Evolutionary conservation across 2,888 invertebrate species (phyloP).

Genomic region (Eubasilissa splendida): DNA sequence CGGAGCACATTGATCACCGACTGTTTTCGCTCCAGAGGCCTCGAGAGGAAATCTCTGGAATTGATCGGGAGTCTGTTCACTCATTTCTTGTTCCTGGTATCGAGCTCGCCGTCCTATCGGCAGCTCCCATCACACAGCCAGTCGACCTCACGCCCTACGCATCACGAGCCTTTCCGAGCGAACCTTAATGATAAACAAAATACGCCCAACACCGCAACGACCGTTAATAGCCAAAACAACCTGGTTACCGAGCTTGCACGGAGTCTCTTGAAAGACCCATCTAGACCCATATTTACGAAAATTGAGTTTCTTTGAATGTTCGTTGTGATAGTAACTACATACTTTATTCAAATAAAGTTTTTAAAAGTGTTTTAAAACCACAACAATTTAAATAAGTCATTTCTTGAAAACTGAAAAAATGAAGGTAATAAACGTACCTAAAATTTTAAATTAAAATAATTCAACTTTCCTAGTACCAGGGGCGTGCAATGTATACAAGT

Average conservation of each 20-base stretch:
- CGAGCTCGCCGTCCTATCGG: constrained; percentile 20
- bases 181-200: constrained; percentile 35
- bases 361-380: too few species aligned
- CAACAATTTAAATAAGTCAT: too few species aligned
- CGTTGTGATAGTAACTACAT: too few species aligned
- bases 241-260: not conserved
- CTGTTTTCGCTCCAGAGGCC: not conserved
- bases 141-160: constrained; percentile 42
- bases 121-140: constrained; percentile 3
- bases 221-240: not conserved
- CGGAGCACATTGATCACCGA: constrained; percentile 6
- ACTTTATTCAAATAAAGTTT: too few species aligned
- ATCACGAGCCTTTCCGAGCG: constrained; percentile 34
- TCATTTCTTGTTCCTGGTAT: constrained; percentile 38
- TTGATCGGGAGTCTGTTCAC: constrained; percentile 13
- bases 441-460: too few species aligned
- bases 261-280: too few species aligned
- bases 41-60: constrained; percentile 18
- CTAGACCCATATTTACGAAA: too few species aligned
- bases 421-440: too few species aligned
- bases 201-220: not conserved
- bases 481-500: too few species aligned
- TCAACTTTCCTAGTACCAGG: too few species aligned
- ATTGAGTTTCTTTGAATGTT: too few species aligned
- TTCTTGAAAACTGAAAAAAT: too few species aligned